These are phyloP conservation scores for Ceriagrion tenellum DNA, from an alignment of 2,888 invertebrate genomes.

Conservation along the genomic window DNA sequence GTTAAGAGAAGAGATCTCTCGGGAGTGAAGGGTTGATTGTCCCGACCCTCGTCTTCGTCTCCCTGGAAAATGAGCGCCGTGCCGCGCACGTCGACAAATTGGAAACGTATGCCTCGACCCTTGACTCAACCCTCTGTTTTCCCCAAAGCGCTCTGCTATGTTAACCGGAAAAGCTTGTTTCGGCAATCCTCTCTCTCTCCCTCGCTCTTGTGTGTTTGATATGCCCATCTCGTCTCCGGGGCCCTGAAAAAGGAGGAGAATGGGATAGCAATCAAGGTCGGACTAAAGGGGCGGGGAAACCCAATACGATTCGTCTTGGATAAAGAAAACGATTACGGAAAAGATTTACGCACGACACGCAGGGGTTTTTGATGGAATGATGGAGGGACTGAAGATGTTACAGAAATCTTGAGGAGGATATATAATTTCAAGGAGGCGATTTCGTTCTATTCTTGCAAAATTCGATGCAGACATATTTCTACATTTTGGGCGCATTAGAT, in stretches of 20 bases:
- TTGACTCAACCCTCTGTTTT: background rate
- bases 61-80: background rate
- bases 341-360: background rate
- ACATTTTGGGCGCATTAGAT: no score
- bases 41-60: slow-evolving; percentile 12
- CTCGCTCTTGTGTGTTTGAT: background rate
- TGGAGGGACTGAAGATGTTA: no score
- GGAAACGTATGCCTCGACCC: slow-evolving; percentile 22
- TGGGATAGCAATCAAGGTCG: background rate
- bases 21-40: slow-evolving; percentile 13
- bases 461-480: background rate
- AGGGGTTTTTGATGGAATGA: background rate
- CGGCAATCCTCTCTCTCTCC: background rate
- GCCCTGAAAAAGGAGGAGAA: background rate
- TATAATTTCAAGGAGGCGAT: background rate
- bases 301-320: background rate
- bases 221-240: background rate
- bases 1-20: slow-evolving; percentile 15
- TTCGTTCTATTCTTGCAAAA: background rate
- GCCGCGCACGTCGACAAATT: slow-evolving; percentile 8
- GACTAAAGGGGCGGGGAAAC: background rate
- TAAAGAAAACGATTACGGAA: background rate
- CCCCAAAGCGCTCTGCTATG: background rate
- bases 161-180: slow-evolving; percentile 22
- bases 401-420: background rate